phyloP scores from a whole-genome alignment of 2,888 invertebrate genomes.

The Strigamia transsilvanica region DNA sequence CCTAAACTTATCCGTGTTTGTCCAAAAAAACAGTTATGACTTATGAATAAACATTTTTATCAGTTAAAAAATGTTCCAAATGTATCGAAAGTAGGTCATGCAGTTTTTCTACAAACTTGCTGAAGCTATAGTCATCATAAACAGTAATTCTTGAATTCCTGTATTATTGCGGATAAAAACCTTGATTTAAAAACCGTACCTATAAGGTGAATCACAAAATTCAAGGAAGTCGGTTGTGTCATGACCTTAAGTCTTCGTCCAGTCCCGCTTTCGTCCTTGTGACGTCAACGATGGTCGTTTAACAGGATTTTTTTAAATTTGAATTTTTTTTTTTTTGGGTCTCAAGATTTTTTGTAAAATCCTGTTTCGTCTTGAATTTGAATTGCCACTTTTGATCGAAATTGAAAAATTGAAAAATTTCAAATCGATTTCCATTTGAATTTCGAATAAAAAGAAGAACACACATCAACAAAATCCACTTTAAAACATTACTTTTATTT shows the following conservation, averaged over 20 bases:
- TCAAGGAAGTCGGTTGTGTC: constrained; percentile 29
- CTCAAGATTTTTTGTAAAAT: not conserved
- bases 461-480: constrained; percentile 5
- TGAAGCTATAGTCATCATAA: not conserved
- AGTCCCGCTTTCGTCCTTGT: constrained; percentile 35
- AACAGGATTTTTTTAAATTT: not conserved
- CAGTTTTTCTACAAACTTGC: not conserved
- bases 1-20: not conserved
- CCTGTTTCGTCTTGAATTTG: not conserved
- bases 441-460: not conserved
- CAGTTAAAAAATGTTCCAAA: constrained; percentile 35
- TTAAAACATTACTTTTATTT: constrained; percentile 42
- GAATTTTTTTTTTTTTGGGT: too few relatives aligned
- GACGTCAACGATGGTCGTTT: not conserved
- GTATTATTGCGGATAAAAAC: not conserved
- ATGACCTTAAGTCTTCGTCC: constrained; percentile 29
- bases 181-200: constrained; percentile 22
- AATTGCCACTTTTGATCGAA: not conserved
- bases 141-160: constrained; percentile 11
- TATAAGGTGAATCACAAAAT: constrained; percentile 23
- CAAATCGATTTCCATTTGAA: not conserved
- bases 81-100: constrained; percentile 8
- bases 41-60: constrained; percentile 20
- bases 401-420: too few relatives aligned
- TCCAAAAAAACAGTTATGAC: not conserved